Evolutionary conservation across 2,113 vertebrate genomes (phyloP), one percentile per base, ranked within the genome.

Genomic region (Oreotragus oreotragus): DNA sequence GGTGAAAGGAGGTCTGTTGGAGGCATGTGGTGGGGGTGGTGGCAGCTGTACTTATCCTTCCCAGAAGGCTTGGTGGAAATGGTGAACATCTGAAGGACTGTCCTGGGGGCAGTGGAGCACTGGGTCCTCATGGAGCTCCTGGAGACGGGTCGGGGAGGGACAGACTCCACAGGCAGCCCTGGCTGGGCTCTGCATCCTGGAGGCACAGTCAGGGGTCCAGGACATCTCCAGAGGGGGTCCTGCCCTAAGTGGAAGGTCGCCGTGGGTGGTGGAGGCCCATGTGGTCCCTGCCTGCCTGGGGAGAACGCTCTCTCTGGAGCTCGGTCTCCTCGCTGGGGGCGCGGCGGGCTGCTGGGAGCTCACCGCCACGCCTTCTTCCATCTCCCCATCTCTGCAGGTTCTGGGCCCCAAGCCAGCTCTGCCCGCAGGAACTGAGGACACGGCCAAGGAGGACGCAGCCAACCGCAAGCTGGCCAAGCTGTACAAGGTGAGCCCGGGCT

Each of bases 391-490:
- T 96, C 66, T 93, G 2, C 96, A 99, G 99, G 99, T 99, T 91
- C 98, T 99, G 90, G 99, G 99, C 85, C 98, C 99, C 70, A 99
- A 99, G 98, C 99, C 99, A 5, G 98, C 97, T 93, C 99, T 99
- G 97, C 99, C 99, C 4, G 94, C 53, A 7, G 99, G 99, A 49
- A 91, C 0, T 0, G 95, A 99, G 0, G 99, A 99, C 96, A 99
- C 99, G 19, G 55, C 98, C 96, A 99, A 98, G 96, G 99, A 99
- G 0, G 99, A 99, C 10, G 98, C 99, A 0, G 98, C 99, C 94
- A 99, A 99, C 92, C 99, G 99, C 94, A 99, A 98, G 97, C 98
- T 99, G 98, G 99, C 99, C 79, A 99, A 99, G 98, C 99, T 99
- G 45, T 99, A 99, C 98, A 99, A 99, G 99, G 99, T 99, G 88